phyloP scores from a whole-genome alignment of 2,113 vertebrate species.

The Atlantisia rogersi region DNA sequence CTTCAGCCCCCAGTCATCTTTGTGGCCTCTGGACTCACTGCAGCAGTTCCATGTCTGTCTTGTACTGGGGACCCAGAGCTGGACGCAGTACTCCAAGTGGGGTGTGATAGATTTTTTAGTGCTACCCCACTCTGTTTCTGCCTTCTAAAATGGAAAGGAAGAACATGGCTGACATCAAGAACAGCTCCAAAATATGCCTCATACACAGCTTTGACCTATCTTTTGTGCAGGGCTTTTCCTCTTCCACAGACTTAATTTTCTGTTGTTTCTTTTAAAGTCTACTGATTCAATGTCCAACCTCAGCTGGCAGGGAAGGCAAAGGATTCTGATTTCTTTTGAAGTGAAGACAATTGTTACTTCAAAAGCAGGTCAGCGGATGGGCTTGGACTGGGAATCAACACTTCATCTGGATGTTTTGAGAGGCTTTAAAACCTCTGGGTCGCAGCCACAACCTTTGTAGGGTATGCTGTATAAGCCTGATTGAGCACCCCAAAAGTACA shows the following conservation, averaged over 20 bases:
- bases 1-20: too few relatives aligned
- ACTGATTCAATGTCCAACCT: background rate
- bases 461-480: background rate
- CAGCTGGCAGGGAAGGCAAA: conserved; percentile 31
- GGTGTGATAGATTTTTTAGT: background rate
- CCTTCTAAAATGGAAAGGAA: background rate
- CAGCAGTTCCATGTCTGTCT: too few relatives aligned
- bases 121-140: background rate
- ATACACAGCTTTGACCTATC: background rate
- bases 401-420: conserved; percentile 12
- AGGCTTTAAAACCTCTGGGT: background rate
- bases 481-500: background rate
- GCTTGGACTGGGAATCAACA: background rate
- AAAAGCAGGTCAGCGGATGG: conserved; percentile 41
- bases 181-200: background rate
- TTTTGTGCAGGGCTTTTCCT: background rate
- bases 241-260: background rate
- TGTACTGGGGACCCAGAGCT: too few relatives aligned
- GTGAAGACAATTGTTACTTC: conserved; percentile 38
- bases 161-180: background rate
- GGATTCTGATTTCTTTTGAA: conserved; percentile 47
- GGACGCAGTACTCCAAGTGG: too few relatives aligned
- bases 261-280: conserved; percentile 20
- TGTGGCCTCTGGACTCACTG: too few relatives aligned
- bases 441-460: background rate